phyloP scores from a whole-genome alignment of 2,888 invertebrate species.

The Zygaena filipendulae region DNA sequence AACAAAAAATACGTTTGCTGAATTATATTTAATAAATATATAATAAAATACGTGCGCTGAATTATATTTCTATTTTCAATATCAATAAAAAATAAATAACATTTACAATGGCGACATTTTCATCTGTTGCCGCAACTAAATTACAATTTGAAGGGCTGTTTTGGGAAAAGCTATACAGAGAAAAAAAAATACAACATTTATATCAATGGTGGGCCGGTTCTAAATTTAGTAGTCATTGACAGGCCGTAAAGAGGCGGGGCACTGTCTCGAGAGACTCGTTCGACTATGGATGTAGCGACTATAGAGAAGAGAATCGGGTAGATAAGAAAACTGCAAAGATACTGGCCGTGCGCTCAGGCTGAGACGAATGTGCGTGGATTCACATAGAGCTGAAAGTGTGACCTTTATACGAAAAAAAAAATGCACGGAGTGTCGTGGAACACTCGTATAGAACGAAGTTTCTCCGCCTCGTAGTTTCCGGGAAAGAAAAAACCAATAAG shows the following conservation, averaged over 20 bases:
- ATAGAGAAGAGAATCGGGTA: constrained; percentile 63
- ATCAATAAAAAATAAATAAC: no score
- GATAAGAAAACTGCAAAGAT: constrained; percentile 56
- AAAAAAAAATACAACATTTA: constrained; percentile 70
- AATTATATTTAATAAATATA: no score
- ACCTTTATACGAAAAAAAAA: not conserved
- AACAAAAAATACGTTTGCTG: no score
- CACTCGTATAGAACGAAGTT: no score
- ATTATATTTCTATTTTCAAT: no score
- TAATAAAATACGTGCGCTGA: no score
- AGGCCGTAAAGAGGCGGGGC: constrained; percentile 59
- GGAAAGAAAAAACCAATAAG: no score
- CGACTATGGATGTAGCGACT: constrained; percentile 33
- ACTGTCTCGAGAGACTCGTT: constrained; percentile 50
- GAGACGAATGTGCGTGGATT: constrained; percentile 17
- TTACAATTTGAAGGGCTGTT: constrained; percentile 61
- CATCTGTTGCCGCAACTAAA: constrained; percentile 45
- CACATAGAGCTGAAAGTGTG: constrained; percentile 24
- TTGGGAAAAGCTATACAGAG: no score
- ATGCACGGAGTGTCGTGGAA: no score
- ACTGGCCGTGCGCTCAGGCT: constrained; percentile 28
- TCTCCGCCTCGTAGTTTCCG: no score
- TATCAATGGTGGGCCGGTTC: constrained; percentile 63
- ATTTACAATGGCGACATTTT: no score
- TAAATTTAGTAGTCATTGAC: constrained; percentile 68